A percentile compares a stretch with the other conserved stretches of the same genome.
Evolutionary conservation across 1,140 invertebrate genomes (phyloP).

Genomic region (Drosophila cardini): DNA sequence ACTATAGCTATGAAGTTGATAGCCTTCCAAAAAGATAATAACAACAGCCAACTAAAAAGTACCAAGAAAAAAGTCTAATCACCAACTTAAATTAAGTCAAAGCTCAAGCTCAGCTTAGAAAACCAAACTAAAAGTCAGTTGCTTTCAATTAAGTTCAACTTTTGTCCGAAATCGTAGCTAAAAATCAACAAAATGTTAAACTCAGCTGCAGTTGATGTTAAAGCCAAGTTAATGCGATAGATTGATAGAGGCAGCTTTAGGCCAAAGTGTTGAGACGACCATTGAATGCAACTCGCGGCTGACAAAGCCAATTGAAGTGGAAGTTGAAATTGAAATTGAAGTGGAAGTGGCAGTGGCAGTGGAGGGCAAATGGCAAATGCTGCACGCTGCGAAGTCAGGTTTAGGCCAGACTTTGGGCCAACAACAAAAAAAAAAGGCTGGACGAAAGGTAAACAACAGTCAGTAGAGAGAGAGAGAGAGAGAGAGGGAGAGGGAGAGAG

Average conservation of each 20-base stretch:
- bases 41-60: too few species aligned
- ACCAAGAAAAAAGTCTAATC: too few species aligned
- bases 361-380: slow-evolving; percentile 57
- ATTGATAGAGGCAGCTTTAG: not conserved
- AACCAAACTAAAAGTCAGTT: too few species aligned
- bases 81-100: too few species aligned
- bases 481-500: too few species aligned
- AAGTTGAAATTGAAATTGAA: not conserved
- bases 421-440: slow-evolving; percentile 51
- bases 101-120: too few species aligned
- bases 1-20: too few species aligned
- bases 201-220: not conserved
- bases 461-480: slow-evolving; percentile 3
- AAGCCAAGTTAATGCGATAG: not conserved
- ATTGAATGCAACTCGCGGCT: slow-evolving; percentile 5
- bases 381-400: slow-evolving; percentile 41
- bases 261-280: not conserved
- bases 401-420: slow-evolving; percentile 5
- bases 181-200: not conserved
- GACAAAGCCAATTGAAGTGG: slow-evolving; percentile 19
- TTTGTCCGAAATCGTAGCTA: too few species aligned
- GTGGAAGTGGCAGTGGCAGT: not conserved
- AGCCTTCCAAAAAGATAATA: too few species aligned
- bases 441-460: slow-evolving; percentile 71
- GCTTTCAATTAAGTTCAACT: too few species aligned